Conservation (phyloP, 2,113 vertebrate genomes). For the Labrus mixtus region DNA sequence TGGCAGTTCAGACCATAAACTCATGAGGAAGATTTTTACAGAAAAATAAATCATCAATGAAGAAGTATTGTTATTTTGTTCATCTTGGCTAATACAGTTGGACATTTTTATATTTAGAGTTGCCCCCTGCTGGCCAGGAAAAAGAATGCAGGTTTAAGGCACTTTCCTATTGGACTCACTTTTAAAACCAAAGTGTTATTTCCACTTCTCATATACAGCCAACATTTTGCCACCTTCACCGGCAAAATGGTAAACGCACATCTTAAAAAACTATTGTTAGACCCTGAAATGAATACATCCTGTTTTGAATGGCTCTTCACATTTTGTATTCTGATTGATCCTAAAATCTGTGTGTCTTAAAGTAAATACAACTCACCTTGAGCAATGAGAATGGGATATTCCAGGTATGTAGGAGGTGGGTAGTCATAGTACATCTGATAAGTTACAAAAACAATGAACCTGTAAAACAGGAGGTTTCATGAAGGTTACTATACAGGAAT, state of each 20-base stretch:
- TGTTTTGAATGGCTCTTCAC: neutral
- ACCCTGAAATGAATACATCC: no score
- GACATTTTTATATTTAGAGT: no score
- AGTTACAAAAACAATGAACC: slow-evolving; percentile 93
- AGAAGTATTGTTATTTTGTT: no score
- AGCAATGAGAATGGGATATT: slow-evolving; percentile 93
- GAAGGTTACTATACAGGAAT: neutral
- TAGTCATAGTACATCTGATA: slow-evolving; percentile 94
- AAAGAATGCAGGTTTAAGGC: no score
- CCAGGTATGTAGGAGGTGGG: slow-evolving; percentile 92
- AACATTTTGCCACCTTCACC: neutral
- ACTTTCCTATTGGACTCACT: no score
- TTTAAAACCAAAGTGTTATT: neutral
- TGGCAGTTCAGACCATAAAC: no score
- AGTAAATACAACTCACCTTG: slow-evolving; percentile 86
- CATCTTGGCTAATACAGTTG: no score
- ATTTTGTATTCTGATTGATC: neutral
- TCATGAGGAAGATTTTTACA: no score
- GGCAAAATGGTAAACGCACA: neutral
- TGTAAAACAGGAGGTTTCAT: slow-evolving; percentile 56
- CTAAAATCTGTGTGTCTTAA: neutral
- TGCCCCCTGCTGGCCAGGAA: no score
- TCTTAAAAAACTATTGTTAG: neutral
- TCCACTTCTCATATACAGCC: neutral
- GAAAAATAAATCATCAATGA: no score